Base-by-base conservation (phyloP, 1,140 invertebrate genomes). In the Magallana gigas region DNA sequence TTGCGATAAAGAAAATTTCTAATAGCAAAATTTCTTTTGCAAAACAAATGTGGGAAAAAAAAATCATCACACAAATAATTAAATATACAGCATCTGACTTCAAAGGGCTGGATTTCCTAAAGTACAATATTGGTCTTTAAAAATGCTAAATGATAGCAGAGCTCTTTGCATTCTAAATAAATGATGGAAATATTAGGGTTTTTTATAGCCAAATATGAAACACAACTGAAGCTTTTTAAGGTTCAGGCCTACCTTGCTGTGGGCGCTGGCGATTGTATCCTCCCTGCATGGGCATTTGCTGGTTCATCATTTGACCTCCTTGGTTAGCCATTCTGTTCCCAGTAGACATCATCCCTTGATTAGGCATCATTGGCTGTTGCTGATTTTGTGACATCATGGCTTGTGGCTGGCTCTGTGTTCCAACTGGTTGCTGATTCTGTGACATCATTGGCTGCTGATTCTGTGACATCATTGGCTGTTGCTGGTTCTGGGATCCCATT, bases 401-500 rank as follows among this genome's bases (percentile, higher is more conserved):
- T 59, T 87, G 88, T 48, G 89, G 90, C 83, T 88, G 90, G 83
- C 88, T 89, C 48, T 85, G 81, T 18, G 84, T 48, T 48, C 36
- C 36, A 87, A 90, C 90, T 88, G 89, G 91, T 62, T 88, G 86
- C 62, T 90, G 68, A 76, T 29, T 29, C 23, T 76, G 87, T 29
- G 91, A 87, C 87, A 90, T 88, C 88, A 90, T 90, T 16, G 88
- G 88, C 57, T 90, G 91, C 60, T 84, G 87, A 11, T 12, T 12
- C 29, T 87, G 88, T 58, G 60, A 64, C 81, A 89, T 91, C 90
- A 91, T 87, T 58, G 89, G 86, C 68, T 90, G 89, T 86, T 92
- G 68, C 68, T 76, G 68, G 11, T 11, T 29, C 57, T 90, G 91
- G 12, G 89, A 88, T 56, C 86, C 87, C 88, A 90, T 90, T 16